Percentiles rank a stretch among this genome's conserved stretches.
Evolutionary conservation across 2,797 vertebrate species (phyloP).

Genomic region (Micropoecilia bifurca): DNA sequence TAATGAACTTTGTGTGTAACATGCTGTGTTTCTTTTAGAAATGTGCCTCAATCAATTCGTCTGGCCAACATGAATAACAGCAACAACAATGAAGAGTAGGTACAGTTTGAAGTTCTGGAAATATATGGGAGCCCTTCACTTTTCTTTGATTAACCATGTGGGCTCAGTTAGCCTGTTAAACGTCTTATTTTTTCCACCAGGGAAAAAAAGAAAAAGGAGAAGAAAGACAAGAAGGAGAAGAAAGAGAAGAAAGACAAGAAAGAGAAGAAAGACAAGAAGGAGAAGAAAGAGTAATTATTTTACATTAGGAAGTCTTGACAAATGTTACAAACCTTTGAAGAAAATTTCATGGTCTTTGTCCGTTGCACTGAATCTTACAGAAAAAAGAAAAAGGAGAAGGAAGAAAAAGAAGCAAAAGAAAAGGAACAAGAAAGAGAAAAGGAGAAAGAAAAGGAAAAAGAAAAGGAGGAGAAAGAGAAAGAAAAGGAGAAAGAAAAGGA

Average conservation of each 20-base stretch:
- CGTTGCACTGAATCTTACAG: conserved; percentile 38
- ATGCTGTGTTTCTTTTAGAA: conserved; percentile 70
- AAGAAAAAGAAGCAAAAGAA: conserved; percentile 31
- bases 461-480: conserved; percentile 67
- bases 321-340: not conserved
- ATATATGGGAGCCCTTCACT: conserved; percentile 11
- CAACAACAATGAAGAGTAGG: conserved; percentile 87
- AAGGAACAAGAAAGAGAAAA: conserved; percentile 46
- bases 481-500: conserved; percentile 76
- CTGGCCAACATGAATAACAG: conserved; percentile 88
- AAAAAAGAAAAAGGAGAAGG: conserved; percentile 64
- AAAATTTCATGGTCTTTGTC: conserved; percentile 3
- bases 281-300: conserved; percentile 53
- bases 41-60: conserved; percentile 56
- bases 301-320: not conserved
- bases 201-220: conserved; percentile 55
- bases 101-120: conserved; percentile 1
- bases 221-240: conserved; percentile 36
- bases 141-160: conserved; percentile 6
- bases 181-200: conserved; percentile 25
- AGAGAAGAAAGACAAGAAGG: conserved; percentile 38
- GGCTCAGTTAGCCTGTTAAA: conserved; percentile 2
- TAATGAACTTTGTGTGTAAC: conserved; percentile 14
- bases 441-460: conserved; percentile 63
- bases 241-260: conserved; percentile 37